Conservation (phyloP, 1,140 invertebrate genomes). For the Pseudomyrmex pallidus region DNA sequence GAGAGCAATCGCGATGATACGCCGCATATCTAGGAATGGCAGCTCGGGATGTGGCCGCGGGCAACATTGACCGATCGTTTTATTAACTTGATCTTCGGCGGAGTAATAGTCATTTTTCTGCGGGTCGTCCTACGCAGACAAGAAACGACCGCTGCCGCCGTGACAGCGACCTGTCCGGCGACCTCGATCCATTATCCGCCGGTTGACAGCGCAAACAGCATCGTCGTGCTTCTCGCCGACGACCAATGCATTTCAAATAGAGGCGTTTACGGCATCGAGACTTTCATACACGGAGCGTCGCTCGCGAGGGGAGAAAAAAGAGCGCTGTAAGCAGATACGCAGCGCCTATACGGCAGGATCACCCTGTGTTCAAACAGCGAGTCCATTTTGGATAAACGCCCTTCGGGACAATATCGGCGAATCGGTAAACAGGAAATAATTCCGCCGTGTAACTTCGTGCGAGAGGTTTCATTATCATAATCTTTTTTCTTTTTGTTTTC, state of each 20-base stretch:
- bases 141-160: neutral
- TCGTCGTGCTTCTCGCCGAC: conserved; percentile 66
- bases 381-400: neutral
- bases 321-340: neutral
- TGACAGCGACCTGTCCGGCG: conserved; percentile 57
- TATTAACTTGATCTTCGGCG: conserved; percentile 76
- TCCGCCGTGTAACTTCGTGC: neutral
- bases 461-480: no score
- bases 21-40: conserved; percentile 57
- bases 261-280: conserved; percentile 61
- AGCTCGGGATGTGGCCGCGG: conserved; percentile 41
- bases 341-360: neutral
- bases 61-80: conserved; percentile 79
- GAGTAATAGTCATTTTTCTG: conserved; percentile 72
- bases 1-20: conserved; percentile 49
- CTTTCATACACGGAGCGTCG: conserved; percentile 24
- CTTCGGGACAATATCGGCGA: no score
- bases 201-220: conserved; percentile 80
- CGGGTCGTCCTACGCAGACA: conserved; percentile 1
- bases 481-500: no score
- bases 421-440: neutral
- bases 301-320: neutral
- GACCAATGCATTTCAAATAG: conserved; percentile 82
- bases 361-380: neutral
- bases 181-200: conserved; percentile 78